Base-by-base conservation (phyloP, 2,113 vertebrate species). In the Anser brachyrhynchus region DNA sequence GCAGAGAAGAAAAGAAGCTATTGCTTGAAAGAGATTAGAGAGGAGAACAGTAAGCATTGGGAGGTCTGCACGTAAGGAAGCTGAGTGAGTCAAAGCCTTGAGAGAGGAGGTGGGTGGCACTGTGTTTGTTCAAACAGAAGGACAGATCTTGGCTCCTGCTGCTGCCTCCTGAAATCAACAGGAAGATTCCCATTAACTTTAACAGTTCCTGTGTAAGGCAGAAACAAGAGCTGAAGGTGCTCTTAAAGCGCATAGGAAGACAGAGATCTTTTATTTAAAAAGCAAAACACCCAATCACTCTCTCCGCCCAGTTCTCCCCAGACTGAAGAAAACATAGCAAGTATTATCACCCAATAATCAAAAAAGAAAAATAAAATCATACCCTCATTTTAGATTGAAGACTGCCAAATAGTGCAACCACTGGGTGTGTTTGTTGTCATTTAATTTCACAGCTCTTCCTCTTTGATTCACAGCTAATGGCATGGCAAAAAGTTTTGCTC, bases 151-250 rank as follows among this genome's bases (percentile, higher is more conserved):
- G 74, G 70, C 77, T 84, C 82, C 0, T 23, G 78, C 35, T 78
- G 69, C 62, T 75, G 21, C 13, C 66, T 65, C 1, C 3, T 89
- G 62, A 76, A 79, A 62, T 93, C 69, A 94, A 76, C 46, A 72
- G 62, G 70, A 96, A 90, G 70, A 94, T 26, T 89, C 57, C 39
- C 22, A 55, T 89, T 52, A 69, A 54, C 39, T 54, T 89, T 59
- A 75, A 37, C 44, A 72, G 79, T 52, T 74, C 57, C 76, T 28
- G 8, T 5, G 6, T 67, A 69, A 89, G 62, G 57, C 62, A 70
- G 62, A 93, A 93, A 84, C 61, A 87, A 87, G 82, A 76, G 37
- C 51, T 87, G 76, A 93, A 94, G 91, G 89, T 95, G 81, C 74
- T 89, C 72, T 93, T 96, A 93, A 91, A 29, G 58, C 62, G 44